Conservation (phyloP, 2,888 invertebrate genomes). For the Andrena minutula region DNA sequence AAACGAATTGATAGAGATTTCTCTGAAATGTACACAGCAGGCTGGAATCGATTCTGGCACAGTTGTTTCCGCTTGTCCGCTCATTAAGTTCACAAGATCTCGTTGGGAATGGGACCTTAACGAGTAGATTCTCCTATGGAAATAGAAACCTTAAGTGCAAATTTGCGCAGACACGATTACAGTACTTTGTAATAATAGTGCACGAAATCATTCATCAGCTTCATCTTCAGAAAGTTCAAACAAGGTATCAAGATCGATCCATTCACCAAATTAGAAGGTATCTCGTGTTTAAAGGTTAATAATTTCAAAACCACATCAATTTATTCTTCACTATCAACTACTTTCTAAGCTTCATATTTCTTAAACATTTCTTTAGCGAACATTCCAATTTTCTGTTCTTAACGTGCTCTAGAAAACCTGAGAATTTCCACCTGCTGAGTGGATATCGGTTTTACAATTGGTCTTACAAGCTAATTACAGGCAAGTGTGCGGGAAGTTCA, state of each 20-base stretch:
- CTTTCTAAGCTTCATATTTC: background rate
- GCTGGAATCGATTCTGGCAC: conserved; percentile 41
- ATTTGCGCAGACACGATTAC: background rate
- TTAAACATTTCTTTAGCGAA: background rate
- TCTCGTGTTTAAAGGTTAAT: background rate
- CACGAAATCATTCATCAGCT: background rate
- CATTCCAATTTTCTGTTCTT: no score
- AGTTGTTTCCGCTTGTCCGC: conserved; percentile 74
- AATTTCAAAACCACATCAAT: background rate
- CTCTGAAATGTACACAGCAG: conserved; percentile 1
- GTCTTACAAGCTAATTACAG: background rate
- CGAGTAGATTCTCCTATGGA: conserved; percentile 48
- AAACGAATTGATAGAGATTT: conserved; percentile 14
- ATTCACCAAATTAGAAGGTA: background rate
- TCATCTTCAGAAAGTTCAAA: background rate
- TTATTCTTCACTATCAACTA: background rate
- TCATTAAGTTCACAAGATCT: conserved; percentile 73
- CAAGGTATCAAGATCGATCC: background rate
- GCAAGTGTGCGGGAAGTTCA: background rate
- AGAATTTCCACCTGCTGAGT: background rate
- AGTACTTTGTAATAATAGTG: background rate
- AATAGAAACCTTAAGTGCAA: conserved; percentile 34
- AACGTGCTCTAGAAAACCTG: no score
- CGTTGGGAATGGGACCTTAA: conserved; percentile 65
- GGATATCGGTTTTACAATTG: background rate